Conservation (phyloP, 2,888 invertebrate genomes). For the Elmis aenea region DNA sequence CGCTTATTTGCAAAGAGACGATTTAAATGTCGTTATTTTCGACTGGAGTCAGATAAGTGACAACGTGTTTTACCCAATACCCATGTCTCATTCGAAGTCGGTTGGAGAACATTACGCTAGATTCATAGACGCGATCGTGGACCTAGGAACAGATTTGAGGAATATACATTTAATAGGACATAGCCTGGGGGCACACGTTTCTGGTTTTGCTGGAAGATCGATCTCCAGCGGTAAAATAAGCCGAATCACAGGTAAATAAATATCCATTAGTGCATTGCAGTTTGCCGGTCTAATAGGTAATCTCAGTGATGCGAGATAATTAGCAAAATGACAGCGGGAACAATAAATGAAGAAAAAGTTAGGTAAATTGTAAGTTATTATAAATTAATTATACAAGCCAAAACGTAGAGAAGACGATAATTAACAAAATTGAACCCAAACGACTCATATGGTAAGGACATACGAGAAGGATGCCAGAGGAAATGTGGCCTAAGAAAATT, state of each 20-base stretch:
- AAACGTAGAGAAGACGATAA: too few species aligned
- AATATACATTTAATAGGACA: constrained; percentile 55
- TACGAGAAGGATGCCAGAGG: too few species aligned
- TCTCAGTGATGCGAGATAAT: not conserved
- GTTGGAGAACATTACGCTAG: constrained; percentile 51
- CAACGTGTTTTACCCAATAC: constrained; percentile 36
- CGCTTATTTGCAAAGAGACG: constrained; percentile 44
- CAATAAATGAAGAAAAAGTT: not conserved
- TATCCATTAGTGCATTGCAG: not conserved
- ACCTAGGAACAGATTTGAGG: constrained; percentile 36
- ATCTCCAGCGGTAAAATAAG: constrained; percentile 22
- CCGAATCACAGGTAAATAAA: constrained; percentile 32
- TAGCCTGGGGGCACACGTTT: constrained; percentile 55
- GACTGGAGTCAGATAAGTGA: constrained; percentile 35
- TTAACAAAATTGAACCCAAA: too few species aligned
- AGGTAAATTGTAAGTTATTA: too few species aligned
- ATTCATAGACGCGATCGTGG: constrained; percentile 44
- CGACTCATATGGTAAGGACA: too few species aligned
- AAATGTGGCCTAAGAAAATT: too few species aligned
- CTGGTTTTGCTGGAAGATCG: constrained; percentile 42
- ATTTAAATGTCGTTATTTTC: constrained; percentile 49
- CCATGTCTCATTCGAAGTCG: constrained; percentile 42
- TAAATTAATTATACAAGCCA: too few species aligned
- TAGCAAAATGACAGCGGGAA: not conserved
- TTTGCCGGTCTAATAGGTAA: not conserved